These are phyloP conservation scores for Brachyrhaphis roseni DNA, from an alignment of 2,797 vertebrate genomes.

Conservation along the genomic window DNA sequence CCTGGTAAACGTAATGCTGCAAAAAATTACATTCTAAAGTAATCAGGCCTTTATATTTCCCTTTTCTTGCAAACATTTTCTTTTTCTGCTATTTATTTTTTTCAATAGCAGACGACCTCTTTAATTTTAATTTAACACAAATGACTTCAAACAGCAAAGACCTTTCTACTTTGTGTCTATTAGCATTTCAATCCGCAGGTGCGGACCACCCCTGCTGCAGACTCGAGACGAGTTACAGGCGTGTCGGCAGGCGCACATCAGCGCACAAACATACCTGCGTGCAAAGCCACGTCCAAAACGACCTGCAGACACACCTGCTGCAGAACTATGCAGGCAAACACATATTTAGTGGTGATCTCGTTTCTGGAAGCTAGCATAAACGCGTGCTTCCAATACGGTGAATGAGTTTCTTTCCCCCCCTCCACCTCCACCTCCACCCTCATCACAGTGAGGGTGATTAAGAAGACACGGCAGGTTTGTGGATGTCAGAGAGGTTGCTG, in stretches of 20 bases:
- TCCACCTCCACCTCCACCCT: not conserved
- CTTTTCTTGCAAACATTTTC: not conserved
- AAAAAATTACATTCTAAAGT: not conserved
- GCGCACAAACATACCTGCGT: conserved; percentile 15
- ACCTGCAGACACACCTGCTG: conserved; percentile 15
- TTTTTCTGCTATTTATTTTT: not conserved
- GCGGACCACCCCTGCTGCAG: conserved; percentile 66
- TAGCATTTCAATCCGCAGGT: conserved; percentile 50
- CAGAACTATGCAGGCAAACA: conserved; percentile 25
- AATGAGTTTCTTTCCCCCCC: conserved; percentile 56
- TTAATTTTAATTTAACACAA: not conserved
- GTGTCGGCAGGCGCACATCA: conserved; percentile 1
- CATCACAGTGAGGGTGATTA: conserved; percentile 56
- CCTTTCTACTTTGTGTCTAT: conserved; percentile 13
- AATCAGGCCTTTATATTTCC: not conserved
- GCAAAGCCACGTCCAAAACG: conserved; percentile 14
- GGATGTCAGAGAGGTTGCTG: conserved; percentile 65
- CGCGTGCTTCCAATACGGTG: conserved; percentile 11
- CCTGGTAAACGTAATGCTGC: too few relatives aligned
- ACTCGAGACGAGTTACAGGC: conserved; percentile 5
- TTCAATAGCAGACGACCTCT: not conserved
- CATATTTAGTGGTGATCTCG: conserved; percentile 7
- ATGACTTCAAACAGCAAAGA: conserved; percentile 13
- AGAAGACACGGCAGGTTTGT: conserved; percentile 70
- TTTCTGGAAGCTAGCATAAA: conserved; percentile 7